Evolutionary conservation across 2,888 invertebrate species (phyloP).

Genomic region (Icerya purchasi): DNA sequence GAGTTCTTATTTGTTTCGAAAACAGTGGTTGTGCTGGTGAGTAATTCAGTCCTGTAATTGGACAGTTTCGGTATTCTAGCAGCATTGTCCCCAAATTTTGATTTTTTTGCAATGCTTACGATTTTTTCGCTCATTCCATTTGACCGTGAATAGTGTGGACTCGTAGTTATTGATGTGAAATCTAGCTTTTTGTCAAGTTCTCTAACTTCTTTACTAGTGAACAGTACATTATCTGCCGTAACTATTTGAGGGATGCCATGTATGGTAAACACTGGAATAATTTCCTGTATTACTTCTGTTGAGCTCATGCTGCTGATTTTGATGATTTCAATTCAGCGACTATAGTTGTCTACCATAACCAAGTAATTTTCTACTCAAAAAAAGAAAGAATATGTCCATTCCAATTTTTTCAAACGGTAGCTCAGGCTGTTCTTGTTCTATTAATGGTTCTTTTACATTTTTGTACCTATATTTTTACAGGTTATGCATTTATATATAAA

Average conservation of each 20-base stretch:
- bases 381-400: not conserved
- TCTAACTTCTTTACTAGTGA: conserved; percentile 1
- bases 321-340: not conserved
- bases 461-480: not conserved
- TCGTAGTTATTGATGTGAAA: conserved; percentile 8
- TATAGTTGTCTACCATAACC: not conserved
- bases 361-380: not conserved
- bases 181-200: conserved; percentile 8
- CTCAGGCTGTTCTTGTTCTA: not conserved
- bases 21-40: no score
- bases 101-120: no score
- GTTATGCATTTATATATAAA: not conserved
- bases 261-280: not conserved
- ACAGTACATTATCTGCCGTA: conserved; percentile 10
- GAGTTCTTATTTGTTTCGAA: no score
- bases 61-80: no score
- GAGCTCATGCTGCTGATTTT: no score
- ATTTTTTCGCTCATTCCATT: conserved; percentile 6
- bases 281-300: no score
- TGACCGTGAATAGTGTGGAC: conserved; percentile 4
- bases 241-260: conserved; percentile 7
- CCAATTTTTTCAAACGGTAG: not conserved
- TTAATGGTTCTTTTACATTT: not conserved
- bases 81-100: no score
- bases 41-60: no score